Evolutionary conservation across 2,113 vertebrate species (phyloP), one percentile per base, ranked within the genome.

Genomic region (Casuarius casuarius): DNA sequence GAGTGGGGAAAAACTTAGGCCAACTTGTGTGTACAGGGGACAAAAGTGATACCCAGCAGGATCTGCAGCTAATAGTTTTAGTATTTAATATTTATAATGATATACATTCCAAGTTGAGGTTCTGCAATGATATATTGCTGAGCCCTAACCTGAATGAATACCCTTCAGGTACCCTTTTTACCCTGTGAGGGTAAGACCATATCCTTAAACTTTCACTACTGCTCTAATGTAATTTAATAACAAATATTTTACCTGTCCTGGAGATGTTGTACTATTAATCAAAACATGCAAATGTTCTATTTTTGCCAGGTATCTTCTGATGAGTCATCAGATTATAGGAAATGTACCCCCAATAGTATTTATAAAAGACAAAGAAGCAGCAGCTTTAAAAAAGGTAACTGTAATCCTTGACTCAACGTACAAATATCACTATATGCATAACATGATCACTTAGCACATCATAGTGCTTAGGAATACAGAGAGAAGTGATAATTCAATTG

Each of bases 301-400:
- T 91, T 96, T 94, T 97, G 87, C 56, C 84, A 99, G 99, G 87
- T 98, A 99, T 75, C 97, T 98, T 80, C 91, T 99, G 87, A 97
- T 74, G 54, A 98, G 98, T 42, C 98, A 97, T 81, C 98, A 98
- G 96, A 97, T 97, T 67, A 86, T 99, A 71, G 97, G 98, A 76
- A 98, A 97, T 9, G 71, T 98, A 38, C 99, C 98, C 5, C 98
- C 98, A 0, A 51, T 99, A 70, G 85, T 99, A 52, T 99, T 99
- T 84, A 26, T 99, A 80, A 98, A 97, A 94, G 98, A 99, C 95
- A 98, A 97, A 96, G 96, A 93, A 94, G 93, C 95, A 59, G 97
- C 98, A 62, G 97, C 97, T 51, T 48, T 98, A 19, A 97, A 95
- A 38, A 97, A 99, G 98, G 99, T 99, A 96, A 59, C n/a, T 84